Percentiles rank a stretch among this genome's conserved stretches.
Evolutionary conservation across 2,113 vertebrate species (phyloP).

Genomic region (Myanophis thanlyinensis): DNA sequence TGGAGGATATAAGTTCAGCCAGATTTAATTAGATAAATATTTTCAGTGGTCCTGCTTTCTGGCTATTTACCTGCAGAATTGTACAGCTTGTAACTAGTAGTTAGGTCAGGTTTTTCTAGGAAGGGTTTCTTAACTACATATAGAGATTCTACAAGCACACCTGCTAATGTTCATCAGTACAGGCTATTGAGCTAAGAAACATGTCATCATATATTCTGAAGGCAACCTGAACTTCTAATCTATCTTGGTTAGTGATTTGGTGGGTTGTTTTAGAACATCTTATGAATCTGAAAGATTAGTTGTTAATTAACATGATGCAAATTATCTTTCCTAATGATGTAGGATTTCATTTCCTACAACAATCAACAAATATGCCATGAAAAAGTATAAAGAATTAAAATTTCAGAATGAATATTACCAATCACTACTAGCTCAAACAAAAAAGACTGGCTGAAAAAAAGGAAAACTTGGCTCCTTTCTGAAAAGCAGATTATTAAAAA

Average conservation of each 20-base stretch:
- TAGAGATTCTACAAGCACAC: background rate
- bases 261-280: background rate
- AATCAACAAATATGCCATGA: background rate
- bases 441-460: background rate
- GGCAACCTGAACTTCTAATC: background rate
- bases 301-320: background rate
- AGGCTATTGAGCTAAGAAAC: background rate
- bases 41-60: background rate
- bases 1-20: background rate
- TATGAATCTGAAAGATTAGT: background rate
- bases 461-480: background rate
- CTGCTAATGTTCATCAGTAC: background rate
- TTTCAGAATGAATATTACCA: background rate
- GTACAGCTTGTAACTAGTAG: too few species aligned
- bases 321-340: background rate
- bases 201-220: background rate
- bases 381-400: background rate
- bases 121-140: background rate
- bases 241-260: background rate
- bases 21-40: background rate
- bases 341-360: background rate
- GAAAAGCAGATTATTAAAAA: background rate
- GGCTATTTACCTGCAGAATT: background rate
- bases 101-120: background rate
- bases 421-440: background rate